A percentile compares a stretch with the other conserved stretches of the same genome.
Conservation (phyloP, 2,113 vertebrate species). For the Actenoides lindsayi region DNA sequence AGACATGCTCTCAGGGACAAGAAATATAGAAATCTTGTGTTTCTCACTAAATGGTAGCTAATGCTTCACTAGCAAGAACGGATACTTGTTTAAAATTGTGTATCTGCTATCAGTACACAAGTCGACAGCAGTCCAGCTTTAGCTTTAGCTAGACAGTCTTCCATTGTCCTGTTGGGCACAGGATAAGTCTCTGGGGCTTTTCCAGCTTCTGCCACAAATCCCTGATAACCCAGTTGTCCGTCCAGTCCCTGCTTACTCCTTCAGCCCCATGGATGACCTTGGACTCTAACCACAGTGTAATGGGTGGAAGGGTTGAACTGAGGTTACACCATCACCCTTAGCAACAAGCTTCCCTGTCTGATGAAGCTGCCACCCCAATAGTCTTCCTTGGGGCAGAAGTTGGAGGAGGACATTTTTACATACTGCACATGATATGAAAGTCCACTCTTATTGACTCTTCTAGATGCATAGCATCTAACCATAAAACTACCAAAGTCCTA, state of each 20-base stretch:
- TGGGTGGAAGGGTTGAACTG: not conserved
- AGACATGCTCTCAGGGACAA: not conserved
- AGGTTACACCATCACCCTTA: rapidly evolving
- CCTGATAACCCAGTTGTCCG: not conserved
- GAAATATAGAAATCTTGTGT: not conserved
- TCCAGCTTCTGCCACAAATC: not conserved
- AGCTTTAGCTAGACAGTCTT: not conserved
- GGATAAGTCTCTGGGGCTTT: not conserved
- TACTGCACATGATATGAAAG: rapidly evolving
- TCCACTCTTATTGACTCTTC: not conserved
- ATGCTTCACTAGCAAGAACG: not conserved
- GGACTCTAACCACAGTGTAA: rapidly evolving
- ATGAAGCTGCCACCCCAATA: not conserved
- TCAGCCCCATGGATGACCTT: rapidly evolving
- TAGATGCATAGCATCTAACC: not conserved
- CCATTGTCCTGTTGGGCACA: not conserved
- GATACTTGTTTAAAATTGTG: not conserved
- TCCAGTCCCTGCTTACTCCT: not conserved
- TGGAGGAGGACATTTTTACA: not conserved
- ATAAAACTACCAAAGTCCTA: not conserved
- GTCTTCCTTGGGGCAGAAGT: not conserved
- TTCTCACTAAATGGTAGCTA: not conserved
- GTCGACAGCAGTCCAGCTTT: not conserved
- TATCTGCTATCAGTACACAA: not conserved
- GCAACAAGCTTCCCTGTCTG: not conserved